A percentile compares a stretch with the other conserved stretches of the same genome.
Conservation (phyloP, 2,797 vertebrate species). For the Falco peregrinus region DNA sequence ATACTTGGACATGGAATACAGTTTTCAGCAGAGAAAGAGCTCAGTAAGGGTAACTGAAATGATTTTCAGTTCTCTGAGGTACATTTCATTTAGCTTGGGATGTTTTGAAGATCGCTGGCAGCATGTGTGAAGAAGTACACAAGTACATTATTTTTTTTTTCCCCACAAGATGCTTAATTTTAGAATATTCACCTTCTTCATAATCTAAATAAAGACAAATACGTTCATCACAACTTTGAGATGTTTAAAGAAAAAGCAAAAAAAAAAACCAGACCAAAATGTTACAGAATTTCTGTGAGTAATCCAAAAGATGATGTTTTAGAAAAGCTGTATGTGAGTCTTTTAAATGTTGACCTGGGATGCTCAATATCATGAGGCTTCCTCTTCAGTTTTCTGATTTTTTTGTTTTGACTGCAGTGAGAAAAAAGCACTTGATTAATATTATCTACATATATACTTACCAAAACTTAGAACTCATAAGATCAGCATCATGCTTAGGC, state of each 20-base stretch:
- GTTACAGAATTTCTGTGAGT: background rate
- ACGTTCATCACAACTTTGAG: background rate
- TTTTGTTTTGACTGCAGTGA: background rate
- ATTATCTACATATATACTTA: background rate
- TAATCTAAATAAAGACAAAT: background rate
- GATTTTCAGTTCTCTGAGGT: background rate
- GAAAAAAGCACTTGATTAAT: background rate
- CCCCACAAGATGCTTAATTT: background rate
- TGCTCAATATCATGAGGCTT: background rate
- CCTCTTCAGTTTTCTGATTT: background rate
- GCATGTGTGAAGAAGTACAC: background rate
- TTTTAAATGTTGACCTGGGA: background rate
- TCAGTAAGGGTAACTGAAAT: background rate
- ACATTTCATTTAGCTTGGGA: background rate
- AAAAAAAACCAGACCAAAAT: background rate
- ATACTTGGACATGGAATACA: background rate
- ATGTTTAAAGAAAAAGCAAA: background rate
- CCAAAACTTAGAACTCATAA: background rate
- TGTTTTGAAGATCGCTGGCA: background rate
- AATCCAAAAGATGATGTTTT: background rate
- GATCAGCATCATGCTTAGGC: background rate
- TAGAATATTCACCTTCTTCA: background rate
- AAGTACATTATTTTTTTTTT: background rate
- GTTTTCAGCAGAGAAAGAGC: background rate
- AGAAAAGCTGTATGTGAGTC: rapidly evolving